A percentile compares a stretch with the other conserved stretches of the same genome.
These are phyloP conservation scores for Lepidonotus clava DNA, from an alignment of 2,888 invertebrate genomes.

Conservation along the genomic window DNA sequence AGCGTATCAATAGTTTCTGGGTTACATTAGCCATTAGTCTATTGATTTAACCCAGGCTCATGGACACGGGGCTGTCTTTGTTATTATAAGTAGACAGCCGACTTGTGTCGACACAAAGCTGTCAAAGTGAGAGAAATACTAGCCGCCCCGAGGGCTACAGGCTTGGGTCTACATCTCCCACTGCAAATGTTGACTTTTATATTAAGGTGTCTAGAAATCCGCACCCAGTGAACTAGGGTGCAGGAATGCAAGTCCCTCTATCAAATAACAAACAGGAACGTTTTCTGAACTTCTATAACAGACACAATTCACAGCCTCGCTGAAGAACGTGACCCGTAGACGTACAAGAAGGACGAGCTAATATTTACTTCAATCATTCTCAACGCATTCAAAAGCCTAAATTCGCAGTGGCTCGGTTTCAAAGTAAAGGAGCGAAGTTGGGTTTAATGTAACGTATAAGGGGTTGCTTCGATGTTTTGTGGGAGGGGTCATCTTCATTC, in stretches of 20 bases:
- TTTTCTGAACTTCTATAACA: not conserved
- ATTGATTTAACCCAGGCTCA: no score
- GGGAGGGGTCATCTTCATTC: no score
- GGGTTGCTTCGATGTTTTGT: no score
- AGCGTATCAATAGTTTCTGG: no score
- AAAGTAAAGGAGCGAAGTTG: not conserved
- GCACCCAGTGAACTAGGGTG: not conserved
- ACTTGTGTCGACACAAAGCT: not conserved
- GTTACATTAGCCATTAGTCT: no score
- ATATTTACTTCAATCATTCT: conserved; percentile 7
- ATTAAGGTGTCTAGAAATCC: not conserved
- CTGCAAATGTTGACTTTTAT: conserved; percentile 32
- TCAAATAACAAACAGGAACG: conserved; percentile 8
- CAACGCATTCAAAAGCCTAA: no score
- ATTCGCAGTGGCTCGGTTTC: not conserved
- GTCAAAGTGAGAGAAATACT: conserved; percentile 18
- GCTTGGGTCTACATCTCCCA: not conserved
- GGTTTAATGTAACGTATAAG: no score
- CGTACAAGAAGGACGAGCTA: not conserved
- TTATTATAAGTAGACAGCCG: not conserved
- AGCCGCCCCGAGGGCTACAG: not conserved
- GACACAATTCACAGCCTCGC: not conserved
- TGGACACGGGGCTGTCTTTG: not conserved
- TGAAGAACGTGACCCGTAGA: not conserved
- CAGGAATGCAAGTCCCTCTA: not conserved